Conservation (phyloP, 2,113 vertebrate species). For the Tupaia tana region DNA sequence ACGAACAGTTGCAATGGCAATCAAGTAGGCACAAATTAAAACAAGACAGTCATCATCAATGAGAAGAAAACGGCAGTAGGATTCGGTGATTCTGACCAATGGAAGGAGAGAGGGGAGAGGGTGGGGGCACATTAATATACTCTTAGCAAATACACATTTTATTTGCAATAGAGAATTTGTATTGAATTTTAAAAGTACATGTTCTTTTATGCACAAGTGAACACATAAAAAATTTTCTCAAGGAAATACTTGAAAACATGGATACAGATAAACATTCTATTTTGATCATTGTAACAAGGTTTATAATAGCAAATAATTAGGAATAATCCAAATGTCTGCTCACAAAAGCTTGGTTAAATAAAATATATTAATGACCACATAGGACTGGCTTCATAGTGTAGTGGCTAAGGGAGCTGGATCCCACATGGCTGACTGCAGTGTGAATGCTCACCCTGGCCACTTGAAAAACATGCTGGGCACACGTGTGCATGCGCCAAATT, state of each 20-base stretch:
- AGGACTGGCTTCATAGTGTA: too few species aligned
- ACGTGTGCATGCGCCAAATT: too few species aligned
- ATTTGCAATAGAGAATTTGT: neutral
- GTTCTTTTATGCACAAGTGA: neutral
- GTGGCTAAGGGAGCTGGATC: too few species aligned
- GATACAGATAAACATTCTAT: neutral
- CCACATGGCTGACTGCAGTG: too few species aligned
- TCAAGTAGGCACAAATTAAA: neutral
- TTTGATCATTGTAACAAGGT: neutral
- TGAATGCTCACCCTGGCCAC: too few species aligned
- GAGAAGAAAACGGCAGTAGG: neutral
- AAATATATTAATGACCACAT: neutral
- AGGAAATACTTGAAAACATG: neutral
- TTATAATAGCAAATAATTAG: neutral
- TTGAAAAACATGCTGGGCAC: too few species aligned
- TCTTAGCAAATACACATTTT: neutral
- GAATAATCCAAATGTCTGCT: neutral
- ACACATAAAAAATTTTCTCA: neutral
- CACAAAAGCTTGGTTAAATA: neutral
- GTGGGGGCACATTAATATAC: accelerated
- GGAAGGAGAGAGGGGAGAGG: neutral
- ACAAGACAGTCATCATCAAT: neutral
- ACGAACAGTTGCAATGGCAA: neutral
- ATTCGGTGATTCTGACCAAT: neutral
- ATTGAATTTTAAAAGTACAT: neutral